Conservation (phyloP, 2,888 invertebrate species). For the Itoplectis maculator region DNA sequence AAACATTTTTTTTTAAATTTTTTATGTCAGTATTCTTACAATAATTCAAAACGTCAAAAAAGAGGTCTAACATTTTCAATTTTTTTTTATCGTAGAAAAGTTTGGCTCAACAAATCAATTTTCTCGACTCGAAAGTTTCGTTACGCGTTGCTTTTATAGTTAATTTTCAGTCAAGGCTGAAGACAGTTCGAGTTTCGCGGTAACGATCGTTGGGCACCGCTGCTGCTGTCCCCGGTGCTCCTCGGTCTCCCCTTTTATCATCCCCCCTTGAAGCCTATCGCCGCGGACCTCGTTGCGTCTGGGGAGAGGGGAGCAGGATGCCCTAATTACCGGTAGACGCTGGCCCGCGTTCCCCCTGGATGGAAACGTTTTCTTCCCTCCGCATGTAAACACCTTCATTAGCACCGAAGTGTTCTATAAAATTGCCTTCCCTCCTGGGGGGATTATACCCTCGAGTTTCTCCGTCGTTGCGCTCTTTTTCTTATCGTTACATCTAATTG, state of each 20-base stretch:
- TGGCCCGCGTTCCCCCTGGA: slow-evolving; percentile 23
- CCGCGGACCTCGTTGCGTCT: slow-evolving; percentile 20
- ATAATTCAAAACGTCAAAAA: too few species aligned
- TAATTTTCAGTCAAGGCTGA: not conserved
- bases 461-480: not conserved
- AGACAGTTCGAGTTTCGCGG: slow-evolving; percentile 26
- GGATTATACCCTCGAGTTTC: not conserved
- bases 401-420: slow-evolving; percentile 61
- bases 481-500: slow-evolving; percentile 18
- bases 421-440: slow-evolving; percentile 16
- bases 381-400: slow-evolving; percentile 77
- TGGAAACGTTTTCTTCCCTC: slow-evolving; percentile 57
- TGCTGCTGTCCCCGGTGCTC: not conserved
- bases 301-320: slow-evolving; percentile 17
- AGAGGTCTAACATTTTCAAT: too few species aligned
- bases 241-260: slow-evolving; percentile 1
- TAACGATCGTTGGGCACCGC: slow-evolving; percentile 23
- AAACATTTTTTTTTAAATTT: too few species aligned
- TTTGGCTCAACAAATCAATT: slow-evolving; percentile 6
- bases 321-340: slow-evolving; percentile 65
- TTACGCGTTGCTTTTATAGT: slow-evolving; percentile 19
- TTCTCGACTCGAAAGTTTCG: slow-evolving; percentile 26
- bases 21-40: too few species aligned
- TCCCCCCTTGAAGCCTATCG: slow-evolving; percentile 36
- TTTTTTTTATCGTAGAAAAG: not conserved